These are phyloP conservation scores for Paradoxurus hermaphroditus DNA, from an alignment of 2,113 vertebrate species.

Conservation along the genomic window DNA sequence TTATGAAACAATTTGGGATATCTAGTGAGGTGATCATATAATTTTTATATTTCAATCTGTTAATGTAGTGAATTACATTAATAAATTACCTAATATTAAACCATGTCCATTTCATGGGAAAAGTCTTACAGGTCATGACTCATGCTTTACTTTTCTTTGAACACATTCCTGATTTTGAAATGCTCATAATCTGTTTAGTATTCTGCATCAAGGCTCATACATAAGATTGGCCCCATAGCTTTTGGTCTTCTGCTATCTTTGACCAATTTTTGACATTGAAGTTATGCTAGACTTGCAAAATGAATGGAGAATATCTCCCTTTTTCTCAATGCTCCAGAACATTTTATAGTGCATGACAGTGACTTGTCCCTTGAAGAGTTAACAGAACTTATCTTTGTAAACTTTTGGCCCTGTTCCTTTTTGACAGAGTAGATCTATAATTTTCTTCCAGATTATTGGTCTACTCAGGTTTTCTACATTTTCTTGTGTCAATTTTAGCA, in stretches of 20 bases:
- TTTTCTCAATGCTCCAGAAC: not conserved
- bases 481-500: constrained; percentile 3
- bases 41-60: constrained; percentile 26
- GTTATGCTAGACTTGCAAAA: not conserved
- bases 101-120: constrained; percentile 3
- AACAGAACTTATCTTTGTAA: constrained; percentile 19
- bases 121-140: not conserved
- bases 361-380: not conserved
- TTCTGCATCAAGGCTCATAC: not conserved
- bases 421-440: not conserved
- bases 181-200: constrained; percentile 34
- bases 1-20: constrained; percentile 12
- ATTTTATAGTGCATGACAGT: not conserved
- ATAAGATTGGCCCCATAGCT: not conserved
- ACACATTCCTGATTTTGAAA: not conserved
- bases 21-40: constrained; percentile 14
- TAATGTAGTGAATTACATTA: not conserved
- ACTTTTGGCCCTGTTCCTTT: not conserved
- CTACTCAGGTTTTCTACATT: not conserved
- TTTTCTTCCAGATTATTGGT: not conserved
- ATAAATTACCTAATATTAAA: constrained; percentile 6
- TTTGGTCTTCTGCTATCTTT: constrained; percentile 2
- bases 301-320: not conserved
- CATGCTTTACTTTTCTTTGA: constrained; percentile 32
- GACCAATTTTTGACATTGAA: constrained; percentile 4